Evolutionary conservation across 2,888 invertebrate species (phyloP).

Genomic region (Autographa pulchrina): DNA sequence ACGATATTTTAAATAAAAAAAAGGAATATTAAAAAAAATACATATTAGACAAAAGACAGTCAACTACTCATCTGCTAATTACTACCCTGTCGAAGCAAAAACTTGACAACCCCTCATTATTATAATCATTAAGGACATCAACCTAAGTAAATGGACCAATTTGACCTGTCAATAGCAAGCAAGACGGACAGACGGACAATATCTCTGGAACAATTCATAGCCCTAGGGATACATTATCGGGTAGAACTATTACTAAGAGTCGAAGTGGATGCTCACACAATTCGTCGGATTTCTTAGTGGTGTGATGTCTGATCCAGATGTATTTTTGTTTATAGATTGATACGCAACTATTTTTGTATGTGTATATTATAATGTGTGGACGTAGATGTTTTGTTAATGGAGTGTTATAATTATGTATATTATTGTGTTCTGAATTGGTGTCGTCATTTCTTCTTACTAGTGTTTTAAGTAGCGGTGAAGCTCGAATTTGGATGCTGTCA

Average conservation of each 20-base stretch:
- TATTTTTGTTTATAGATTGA: neutral
- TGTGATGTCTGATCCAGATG: neutral
- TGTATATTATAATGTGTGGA: no score
- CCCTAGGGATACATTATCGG: conserved; percentile 2
- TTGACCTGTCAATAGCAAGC: neutral
- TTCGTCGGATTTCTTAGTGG: neutral
- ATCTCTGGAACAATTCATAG: neutral
- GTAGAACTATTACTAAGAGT: neutral
- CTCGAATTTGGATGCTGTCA: no score
- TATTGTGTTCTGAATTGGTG: no score
- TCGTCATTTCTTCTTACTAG: no score
- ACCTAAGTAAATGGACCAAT: neutral
- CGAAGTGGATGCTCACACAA: neutral
- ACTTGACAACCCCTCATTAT: neutral
- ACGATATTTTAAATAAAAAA: no score
- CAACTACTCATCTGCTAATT: no score
- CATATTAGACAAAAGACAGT: neutral
- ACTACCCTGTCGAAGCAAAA: neutral
- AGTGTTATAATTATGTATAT: no score
- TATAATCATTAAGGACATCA: neutral
- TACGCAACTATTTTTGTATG: no score
- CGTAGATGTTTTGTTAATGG: no score
- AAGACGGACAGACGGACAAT: conserved; percentile 2
- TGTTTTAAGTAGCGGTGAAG: no score
- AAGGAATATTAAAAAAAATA: neutral